These are phyloP conservation scores for Meiosimyza platycephala DNA, from an alignment of 2,888 invertebrate genomes.

Conservation along the genomic window DNA sequence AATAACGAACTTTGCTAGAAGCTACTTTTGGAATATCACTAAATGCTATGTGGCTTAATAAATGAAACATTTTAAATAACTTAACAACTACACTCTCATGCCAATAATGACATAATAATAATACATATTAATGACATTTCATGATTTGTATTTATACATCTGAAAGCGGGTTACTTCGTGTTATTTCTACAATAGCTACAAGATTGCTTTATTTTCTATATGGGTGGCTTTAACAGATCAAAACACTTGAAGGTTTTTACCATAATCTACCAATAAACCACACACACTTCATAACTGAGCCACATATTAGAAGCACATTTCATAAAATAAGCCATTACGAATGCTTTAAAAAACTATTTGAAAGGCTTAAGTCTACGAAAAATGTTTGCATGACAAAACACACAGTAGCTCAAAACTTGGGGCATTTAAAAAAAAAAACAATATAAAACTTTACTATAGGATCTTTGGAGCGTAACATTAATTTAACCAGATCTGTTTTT, in stretches of 20 bases:
- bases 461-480: no score
- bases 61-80: no score
- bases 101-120: no score
- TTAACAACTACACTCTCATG: no score
- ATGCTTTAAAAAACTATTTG: constrained; percentile 25
- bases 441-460: background rate
- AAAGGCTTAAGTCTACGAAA: constrained; percentile 1
- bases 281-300: background rate
- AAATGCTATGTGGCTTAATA: no score
- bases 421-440: background rate
- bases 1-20: no score
- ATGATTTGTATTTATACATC: no score
- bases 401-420: constrained; percentile 14
- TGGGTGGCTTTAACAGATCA: constrained; percentile 10
- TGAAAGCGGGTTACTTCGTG: no score
- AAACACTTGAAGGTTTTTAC: constrained; percentile 8
- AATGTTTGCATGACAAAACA: background rate
- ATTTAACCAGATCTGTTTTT: background rate
- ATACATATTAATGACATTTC: no score
- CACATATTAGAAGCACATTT: background rate
- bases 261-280: constrained; percentile 1
- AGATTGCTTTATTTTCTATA: background rate
- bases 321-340: background rate
- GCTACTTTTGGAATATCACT: no score
- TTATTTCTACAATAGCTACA: no score